Percentiles rank a stretch among this genome's conserved stretches.
phyloP scores from a whole-genome alignment of 2,797 vertebrate genomes.

The Microchirus variegatus region DNA sequence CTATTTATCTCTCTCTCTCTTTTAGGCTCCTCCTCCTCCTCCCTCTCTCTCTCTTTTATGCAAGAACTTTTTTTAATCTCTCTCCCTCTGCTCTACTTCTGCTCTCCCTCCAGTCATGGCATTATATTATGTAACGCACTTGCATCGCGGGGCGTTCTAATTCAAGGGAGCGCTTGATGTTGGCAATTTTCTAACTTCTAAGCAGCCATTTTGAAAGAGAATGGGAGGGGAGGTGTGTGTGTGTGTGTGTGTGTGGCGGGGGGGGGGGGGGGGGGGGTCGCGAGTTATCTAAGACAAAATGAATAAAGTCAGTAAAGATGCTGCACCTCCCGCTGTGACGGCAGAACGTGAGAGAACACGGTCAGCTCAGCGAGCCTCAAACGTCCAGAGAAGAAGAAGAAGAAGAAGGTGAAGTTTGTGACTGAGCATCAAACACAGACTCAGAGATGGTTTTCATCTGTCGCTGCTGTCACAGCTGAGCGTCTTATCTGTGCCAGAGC shows the following conservation, averaged over 20 bases:
- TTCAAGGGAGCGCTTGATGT: constrained; percentile 76
- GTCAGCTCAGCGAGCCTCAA: too few species aligned
- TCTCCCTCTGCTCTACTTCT: constrained; percentile 76
- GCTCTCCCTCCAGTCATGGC: constrained; percentile 72
- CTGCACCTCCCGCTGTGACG: constrained; percentile 54
- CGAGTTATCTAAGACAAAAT: constrained; percentile 46
- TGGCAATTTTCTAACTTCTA: constrained; percentile 73
- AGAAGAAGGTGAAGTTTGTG: constrained; percentile 25
- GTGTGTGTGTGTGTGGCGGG: too few species aligned
- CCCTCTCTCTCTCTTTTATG: constrained; percentile 54
- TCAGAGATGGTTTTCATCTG: constrained; percentile 46
- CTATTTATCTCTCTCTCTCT: constrained; percentile 48
- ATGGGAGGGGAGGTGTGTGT: constrained; percentile 3
- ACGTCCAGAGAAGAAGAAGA: constrained; percentile 34
- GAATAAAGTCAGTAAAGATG: constrained; percentile 35
- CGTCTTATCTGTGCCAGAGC: constrained; percentile 2
- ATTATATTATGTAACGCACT: constrained; percentile 70
- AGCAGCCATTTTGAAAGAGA: constrained; percentile 62
- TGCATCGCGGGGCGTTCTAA: constrained; percentile 66
- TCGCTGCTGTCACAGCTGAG: constrained; percentile 28
- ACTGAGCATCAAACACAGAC: constrained; percentile 48
- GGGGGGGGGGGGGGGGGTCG: not conserved
- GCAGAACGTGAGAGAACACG: constrained; percentile 20
- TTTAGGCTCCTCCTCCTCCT: constrained; percentile 55
- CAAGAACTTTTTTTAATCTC: constrained; percentile 76